A percentile compares a stretch with the other conserved stretches of the same genome.
phyloP scores from a whole-genome alignment of 2,888 invertebrate species.

The Athalia circularis region DNA sequence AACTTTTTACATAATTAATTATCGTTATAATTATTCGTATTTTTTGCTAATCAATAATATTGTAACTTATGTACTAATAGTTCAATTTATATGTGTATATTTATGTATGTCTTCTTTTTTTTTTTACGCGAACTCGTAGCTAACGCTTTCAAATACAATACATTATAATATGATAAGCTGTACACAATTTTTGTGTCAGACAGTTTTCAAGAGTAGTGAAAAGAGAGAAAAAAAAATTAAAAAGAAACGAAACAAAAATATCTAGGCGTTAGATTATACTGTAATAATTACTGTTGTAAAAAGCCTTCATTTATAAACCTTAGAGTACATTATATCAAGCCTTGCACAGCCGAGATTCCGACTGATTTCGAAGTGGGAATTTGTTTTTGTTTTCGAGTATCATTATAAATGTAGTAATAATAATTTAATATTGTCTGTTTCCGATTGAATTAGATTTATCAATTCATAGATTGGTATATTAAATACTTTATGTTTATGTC shows the following conservation, averaged over 20 bases:
- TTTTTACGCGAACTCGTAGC: conserved; percentile 44
- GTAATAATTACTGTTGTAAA: background rate
- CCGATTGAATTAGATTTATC: conserved; percentile 1
- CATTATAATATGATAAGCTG: no score
- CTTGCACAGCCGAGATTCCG: conserved; percentile 17
- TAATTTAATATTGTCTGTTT: conserved; percentile 27
- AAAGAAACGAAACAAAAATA: no score
- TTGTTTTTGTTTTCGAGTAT: no score
- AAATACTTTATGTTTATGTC: conserved; percentile 17
- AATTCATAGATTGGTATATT: background rate
- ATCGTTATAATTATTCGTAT: no score
- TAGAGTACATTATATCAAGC: conserved; percentile 9
- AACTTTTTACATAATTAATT: conserved; percentile 51
- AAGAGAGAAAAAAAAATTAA: no score
- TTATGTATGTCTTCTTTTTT: background rate
- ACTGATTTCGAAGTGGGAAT: background rate
- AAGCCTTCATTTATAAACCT: background rate
- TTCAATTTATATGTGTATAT: conserved; percentile 48
- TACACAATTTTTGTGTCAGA: no score
- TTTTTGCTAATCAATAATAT: conserved; percentile 46
- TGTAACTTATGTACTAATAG: conserved; percentile 55
- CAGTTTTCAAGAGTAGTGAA: no score
- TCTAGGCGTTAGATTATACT: no score
- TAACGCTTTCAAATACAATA: conserved; percentile 12
- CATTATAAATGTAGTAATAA: no score